Percentiles rank a stretch among this genome's conserved stretches.
Evolutionary conservation across 2,113 vertebrate species (phyloP).

Genomic region (Misgurnus anguillicaudatus): DNA sequence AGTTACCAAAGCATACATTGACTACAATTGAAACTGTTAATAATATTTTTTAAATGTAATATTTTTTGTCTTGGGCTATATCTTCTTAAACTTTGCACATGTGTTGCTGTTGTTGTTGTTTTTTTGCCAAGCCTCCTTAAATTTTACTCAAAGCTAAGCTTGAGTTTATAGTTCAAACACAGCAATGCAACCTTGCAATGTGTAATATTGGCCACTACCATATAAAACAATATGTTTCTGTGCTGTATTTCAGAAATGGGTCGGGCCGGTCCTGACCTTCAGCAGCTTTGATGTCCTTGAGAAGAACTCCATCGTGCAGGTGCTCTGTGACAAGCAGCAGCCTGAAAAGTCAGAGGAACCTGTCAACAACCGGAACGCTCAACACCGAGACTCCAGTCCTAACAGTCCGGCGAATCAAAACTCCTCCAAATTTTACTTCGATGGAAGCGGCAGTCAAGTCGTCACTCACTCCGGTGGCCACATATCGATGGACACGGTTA

Average conservation of each 20-base stretch:
- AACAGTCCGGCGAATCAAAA: constrained; percentile 1
- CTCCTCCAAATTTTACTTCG: constrained; percentile 46
- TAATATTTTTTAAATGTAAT: no score
- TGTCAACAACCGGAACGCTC: constrained; percentile 25
- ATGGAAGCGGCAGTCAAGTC: constrained; percentile 49
- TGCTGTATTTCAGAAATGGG: constrained; percentile 71
- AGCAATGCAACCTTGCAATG: no score
- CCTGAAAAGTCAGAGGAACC: constrained; percentile 34
- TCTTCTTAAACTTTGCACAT: no score
- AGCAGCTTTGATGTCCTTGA: constrained; percentile 64
- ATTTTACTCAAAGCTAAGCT: no score
- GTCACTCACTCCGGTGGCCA: constrained; percentile 70
- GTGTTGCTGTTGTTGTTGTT: no score
- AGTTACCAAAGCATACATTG: no score
- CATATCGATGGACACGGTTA: constrained; percentile 87
- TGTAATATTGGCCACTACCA: no score
- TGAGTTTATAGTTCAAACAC: no score
- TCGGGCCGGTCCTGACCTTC: constrained; percentile 66
- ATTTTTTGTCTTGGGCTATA: no score
- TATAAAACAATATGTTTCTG: not conserved
- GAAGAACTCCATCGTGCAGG: constrained; percentile 56
- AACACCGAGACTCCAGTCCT: constrained; percentile 40
- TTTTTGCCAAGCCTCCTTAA: no score
- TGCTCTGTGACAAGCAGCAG: constrained; percentile 48
- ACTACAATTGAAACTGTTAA: no score